Evolutionary conservation across 1,140 invertebrate genomes (phyloP).

Genomic region (Platyscapa corneri): DNA sequence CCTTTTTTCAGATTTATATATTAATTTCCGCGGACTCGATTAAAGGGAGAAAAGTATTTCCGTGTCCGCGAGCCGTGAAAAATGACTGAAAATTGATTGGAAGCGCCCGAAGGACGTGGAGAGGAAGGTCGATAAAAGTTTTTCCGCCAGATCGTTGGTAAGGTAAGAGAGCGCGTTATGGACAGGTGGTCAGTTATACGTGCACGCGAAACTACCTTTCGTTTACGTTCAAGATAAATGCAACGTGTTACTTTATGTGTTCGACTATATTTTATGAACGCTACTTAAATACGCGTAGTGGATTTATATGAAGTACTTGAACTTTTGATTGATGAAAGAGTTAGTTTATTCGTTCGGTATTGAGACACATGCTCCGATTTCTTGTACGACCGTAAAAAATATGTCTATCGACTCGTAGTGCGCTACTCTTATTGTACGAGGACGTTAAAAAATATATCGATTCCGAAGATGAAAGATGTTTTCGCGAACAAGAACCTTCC

Average conservation of each 20-base stretch:
- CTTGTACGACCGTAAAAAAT: background rate
- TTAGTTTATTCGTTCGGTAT: background rate
- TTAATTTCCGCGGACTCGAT: constrained; percentile 45
- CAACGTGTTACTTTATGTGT: constrained; percentile 13
- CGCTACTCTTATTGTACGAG: background rate
- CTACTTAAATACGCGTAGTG: constrained; percentile 2
- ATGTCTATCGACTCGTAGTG: background rate
- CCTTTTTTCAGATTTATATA: constrained; percentile 32
- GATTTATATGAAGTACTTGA: background rate
- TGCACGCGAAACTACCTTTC: background rate
- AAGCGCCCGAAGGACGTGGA: background rate
- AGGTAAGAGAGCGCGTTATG: background rate
- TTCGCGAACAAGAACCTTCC: no score
- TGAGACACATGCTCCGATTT: no score
- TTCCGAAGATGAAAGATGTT: no score
- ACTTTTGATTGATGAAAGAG: background rate
- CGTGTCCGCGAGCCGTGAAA: background rate
- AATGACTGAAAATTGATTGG: background rate
- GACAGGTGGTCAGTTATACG: constrained; percentile 24
- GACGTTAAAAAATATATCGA: no score
- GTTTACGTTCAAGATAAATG: background rate
- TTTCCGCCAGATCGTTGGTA: background rate
- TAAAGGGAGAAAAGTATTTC: constrained; percentile 1
- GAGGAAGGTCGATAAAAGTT: background rate
- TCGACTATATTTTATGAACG: constrained; percentile 4